Evolutionary conservation across 2,113 vertebrate species (phyloP).

Genomic region (Triplophysa rosa): DNA sequence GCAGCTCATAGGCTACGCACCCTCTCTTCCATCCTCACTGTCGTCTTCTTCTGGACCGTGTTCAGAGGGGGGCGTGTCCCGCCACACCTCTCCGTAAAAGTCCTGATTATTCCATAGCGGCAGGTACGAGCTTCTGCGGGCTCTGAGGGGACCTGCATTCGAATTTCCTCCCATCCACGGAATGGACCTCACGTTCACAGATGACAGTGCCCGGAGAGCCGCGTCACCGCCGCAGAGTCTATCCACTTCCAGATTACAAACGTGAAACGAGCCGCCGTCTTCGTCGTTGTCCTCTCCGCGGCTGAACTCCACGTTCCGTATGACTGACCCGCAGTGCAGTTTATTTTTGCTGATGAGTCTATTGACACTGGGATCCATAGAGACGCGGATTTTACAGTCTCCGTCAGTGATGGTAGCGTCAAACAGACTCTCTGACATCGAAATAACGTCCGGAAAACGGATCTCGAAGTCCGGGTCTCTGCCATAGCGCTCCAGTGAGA

Average conservation of each 20-base stretch:
- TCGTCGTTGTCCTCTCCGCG: slow-evolving; percentile 31
- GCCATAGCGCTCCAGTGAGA: slow-evolving; percentile 51
- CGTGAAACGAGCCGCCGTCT: slow-evolving; percentile 16
- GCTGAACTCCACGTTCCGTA: slow-evolving; percentile 60
- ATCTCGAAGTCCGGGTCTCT: slow-evolving; percentile 46
- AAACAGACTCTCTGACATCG: slow-evolving; percentile 62
- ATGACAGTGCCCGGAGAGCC: slow-evolving; percentile 40
- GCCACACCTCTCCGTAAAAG: slow-evolving; percentile 66
- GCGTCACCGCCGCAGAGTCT: slow-evolving; percentile 10
- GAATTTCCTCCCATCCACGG: slow-evolving; percentile 47
- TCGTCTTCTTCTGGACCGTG: slow-evolving; percentile 28
- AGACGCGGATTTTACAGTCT: slow-evolving; percentile 66
- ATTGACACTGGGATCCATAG: slow-evolving; percentile 71
- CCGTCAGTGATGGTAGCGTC: slow-evolving; percentile 71
- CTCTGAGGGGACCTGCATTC: slow-evolving; percentile 63
- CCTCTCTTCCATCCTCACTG: slow-evolving; percentile 37
- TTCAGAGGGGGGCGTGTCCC: slow-evolving; percentile 51
- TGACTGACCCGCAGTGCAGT: slow-evolving; percentile 56
- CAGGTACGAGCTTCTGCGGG: slow-evolving; percentile 68
- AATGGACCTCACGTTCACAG: slow-evolving; percentile 38
- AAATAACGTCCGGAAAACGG: slow-evolving; percentile 47
- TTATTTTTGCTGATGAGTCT: slow-evolving; percentile 61
- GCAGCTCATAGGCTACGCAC: background rate
- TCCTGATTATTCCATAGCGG: slow-evolving; percentile 76
- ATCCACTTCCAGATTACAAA: slow-evolving; percentile 55